Evolutionary conservation across 2,888 invertebrate species (phyloP).

Genomic region (Mythimna pallens): DNA sequence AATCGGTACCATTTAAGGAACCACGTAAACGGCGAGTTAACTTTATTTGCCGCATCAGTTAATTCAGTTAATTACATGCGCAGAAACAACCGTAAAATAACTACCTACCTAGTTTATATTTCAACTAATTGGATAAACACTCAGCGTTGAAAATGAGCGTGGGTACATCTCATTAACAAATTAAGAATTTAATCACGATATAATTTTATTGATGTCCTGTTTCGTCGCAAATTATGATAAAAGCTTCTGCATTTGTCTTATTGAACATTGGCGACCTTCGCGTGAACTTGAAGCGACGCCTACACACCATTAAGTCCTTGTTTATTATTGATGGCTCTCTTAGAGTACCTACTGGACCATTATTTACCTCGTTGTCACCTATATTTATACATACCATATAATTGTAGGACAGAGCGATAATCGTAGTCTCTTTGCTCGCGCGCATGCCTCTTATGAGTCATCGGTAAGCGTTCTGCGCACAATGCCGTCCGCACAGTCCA

Average conservation of each 20-base stretch:
- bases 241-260: constrained; percentile 40
- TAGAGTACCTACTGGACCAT: constrained; percentile 74
- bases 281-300: constrained; percentile 80
- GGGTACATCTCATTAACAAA: constrained; percentile 60
- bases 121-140: constrained; percentile 65
- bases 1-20: constrained; percentile 66
- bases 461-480: constrained; percentile 86
- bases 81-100: constrained; percentile 63
- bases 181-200: constrained; percentile 46
- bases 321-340: constrained; percentile 81
- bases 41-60: constrained; percentile 70
- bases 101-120: constrained; percentile 60
- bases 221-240: constrained; percentile 43
- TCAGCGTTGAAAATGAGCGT: constrained; percentile 52
- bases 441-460: constrained; percentile 87
- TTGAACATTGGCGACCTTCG: constrained; percentile 75
- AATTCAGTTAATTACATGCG: constrained; percentile 70
- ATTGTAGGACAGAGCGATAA: constrained; percentile 85
- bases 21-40: constrained; percentile 72
- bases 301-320: constrained; percentile 78
- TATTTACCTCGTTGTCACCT: constrained; percentile 87
- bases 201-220: constrained; percentile 60
- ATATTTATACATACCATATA: constrained; percentile 83
- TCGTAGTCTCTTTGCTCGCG: constrained; percentile 85
- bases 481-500: constrained; percentile 87